Evolutionary conservation across 2,113 vertebrate species (phyloP), one percentile per base, ranked within the genome.

Genomic region (Pungitius pungitius): DNA sequence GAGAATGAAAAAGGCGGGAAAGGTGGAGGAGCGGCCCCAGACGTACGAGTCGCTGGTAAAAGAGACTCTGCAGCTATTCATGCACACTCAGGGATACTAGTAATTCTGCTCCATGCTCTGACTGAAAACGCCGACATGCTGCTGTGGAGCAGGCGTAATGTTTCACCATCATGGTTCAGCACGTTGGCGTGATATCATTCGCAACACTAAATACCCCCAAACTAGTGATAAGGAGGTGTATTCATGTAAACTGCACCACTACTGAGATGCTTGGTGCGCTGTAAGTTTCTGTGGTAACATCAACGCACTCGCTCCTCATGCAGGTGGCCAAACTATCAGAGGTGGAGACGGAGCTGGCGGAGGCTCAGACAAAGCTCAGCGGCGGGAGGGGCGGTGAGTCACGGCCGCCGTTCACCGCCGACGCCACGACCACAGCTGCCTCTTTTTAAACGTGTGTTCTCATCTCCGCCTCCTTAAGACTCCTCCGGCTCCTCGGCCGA

Each of bases 1-100:
- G 73, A 93, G 98, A 47, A 99, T 99, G 98, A 99, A 95, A 78
- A 99, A 97, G 86, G 97, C 97, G 8, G 97, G 97, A 40, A 99
- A 99, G 92, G 95, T 98, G 45, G 94, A 95, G 47, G 95, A 99
- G 83, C 95, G 94, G 56, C 94, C 96, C 1, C 96, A 98, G 72
- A 99, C 98, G 4, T 97, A 94, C 0, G 95, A 96, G 30, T 96
- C 98, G 4, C 52, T 99, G 96, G 98, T 96, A 94, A 78, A 57
- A 94, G 74, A 63, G 58, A 30, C 47, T 26, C 42, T 62, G 27
- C 39, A 39, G 1, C 22, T 55, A 8, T 55, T 37, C 15, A 35
- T 43, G 20, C 45, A 51, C 22, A 22, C 11, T 52, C 4, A 1
- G 22, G 51, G 24, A 54, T 54, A 52, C 24, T 6, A 24, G n/a